Percentiles rank a stretch among this genome's conserved stretches.
phyloP scores from a whole-genome alignment of 2,113 vertebrate genomes.

The Rhegmatorhina hoffmannsi region DNA sequence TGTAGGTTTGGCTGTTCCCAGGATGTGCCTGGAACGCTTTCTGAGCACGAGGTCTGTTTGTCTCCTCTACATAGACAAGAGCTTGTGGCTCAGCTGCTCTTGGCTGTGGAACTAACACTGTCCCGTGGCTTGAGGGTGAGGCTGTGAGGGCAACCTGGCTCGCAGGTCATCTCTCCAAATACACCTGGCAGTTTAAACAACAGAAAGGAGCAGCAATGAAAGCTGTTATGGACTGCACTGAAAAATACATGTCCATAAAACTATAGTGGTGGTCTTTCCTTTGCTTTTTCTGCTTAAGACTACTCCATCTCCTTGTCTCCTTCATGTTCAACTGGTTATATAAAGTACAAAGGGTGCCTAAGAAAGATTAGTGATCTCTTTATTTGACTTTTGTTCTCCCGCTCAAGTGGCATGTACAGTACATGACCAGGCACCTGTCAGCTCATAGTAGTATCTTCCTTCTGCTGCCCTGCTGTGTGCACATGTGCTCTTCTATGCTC shows the following conservation, averaged over 20 bases:
- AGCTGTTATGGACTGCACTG: neutral
- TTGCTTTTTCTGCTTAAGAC: neutral
- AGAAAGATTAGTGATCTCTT: neutral
- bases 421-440: neutral
- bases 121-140: neutral
- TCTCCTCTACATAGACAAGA: neutral
- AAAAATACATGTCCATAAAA: neutral
- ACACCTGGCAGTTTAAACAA: neutral
- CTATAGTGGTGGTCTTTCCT: neutral
- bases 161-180: neutral
- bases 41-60: neutral
- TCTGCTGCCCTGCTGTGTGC: neutral
- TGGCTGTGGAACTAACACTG: neutral
- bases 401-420: accelerated
- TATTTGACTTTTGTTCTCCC: neutral
- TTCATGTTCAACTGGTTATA: neutral
- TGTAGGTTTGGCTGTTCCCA: neutral
- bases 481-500: neutral
- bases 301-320: neutral
- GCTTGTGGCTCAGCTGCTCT: neutral
- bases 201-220: neutral
- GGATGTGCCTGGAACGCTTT: neutral
- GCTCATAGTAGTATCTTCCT: neutral
- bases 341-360: neutral
- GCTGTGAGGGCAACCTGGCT: neutral